A percentile compares a stretch with the other conserved stretches of the same genome.
Conservation (phyloP, 2,797 vertebrate genomes). For the Scolopax rusticola region DNA sequence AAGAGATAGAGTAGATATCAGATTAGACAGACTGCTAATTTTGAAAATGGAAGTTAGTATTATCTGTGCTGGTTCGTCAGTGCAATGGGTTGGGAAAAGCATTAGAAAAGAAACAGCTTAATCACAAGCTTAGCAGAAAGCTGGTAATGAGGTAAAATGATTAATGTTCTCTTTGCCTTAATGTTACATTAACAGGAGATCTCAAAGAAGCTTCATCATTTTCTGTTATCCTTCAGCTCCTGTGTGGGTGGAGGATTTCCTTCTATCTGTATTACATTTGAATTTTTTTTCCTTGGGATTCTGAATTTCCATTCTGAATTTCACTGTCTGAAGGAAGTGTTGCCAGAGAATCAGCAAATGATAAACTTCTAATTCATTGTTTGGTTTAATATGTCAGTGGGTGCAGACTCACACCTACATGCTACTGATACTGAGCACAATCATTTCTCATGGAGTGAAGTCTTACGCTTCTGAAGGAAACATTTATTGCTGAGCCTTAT, state of each 20-base stretch:
- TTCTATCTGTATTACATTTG: background rate
- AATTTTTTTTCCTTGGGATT: background rate
- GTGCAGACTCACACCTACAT: background rate
- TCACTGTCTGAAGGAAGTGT: background rate
- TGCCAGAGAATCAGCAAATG: background rate
- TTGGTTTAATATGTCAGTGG: background rate
- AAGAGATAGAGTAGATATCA: background rate
- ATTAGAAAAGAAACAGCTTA: slow-evolving; percentile 10
- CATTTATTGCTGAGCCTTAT: background rate
- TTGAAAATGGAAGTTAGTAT: background rate
- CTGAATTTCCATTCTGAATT: background rate
- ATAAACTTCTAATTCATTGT: background rate
- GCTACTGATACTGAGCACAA: background rate
- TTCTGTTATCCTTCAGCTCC: background rate
- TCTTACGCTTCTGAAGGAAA: background rate
- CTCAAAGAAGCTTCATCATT: background rate
- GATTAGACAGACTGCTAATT: slow-evolving; percentile 14
- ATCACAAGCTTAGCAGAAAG: slow-evolving; percentile 22
- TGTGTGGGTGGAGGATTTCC: background rate
- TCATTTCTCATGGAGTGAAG: background rate
- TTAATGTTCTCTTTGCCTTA: background rate
- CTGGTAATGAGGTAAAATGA: slow-evolving; percentile 43
- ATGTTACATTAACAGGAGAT: background rate
- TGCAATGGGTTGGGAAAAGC: background rate
- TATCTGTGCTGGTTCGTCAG: background rate